phyloP scores from a whole-genome alignment of 2,888 invertebrate species.

The Brachylomia viminalis region DNA sequence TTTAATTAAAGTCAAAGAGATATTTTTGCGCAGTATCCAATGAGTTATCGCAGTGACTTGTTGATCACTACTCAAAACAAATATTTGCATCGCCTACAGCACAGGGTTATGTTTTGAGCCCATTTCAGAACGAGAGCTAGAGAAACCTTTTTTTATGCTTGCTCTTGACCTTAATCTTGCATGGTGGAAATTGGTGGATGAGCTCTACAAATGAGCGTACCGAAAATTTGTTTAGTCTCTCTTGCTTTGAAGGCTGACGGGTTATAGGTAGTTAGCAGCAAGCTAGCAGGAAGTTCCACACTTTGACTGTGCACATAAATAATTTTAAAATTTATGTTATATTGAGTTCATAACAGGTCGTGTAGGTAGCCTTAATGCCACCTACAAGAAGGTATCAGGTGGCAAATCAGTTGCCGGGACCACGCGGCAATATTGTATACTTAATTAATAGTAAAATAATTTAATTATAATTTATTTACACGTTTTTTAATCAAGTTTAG shows the following conservation, averaged over 20 bases:
- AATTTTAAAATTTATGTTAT: not conserved
- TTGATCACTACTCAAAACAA: not conserved
- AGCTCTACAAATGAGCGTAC: not conserved
- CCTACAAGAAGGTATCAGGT: not conserved
- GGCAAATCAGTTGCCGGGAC: constrained; percentile 43
- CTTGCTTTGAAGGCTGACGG: not conserved
- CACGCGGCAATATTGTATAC: constrained; percentile 52
- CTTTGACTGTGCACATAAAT: not conserved
- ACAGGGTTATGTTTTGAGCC: not conserved
- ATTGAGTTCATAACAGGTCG: not conserved
- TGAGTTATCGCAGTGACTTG: not conserved
- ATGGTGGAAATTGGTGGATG: not conserved
- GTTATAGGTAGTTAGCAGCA: not conserved
- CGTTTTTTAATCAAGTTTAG: constrained; percentile 13
- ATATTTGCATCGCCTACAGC: not conserved
- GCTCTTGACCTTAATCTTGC: not conserved
- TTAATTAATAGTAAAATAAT: constrained; percentile 15
- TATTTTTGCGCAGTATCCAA: not conserved
- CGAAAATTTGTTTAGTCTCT: not conserved
- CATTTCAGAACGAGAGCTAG: not conserved
- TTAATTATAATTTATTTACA: constrained; percentile 43
- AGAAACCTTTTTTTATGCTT: not conserved
- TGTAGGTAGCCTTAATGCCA: not conserved
- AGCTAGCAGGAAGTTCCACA: not conserved
- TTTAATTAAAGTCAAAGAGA: not conserved